These are phyloP conservation scores for Ictalurus punctatus DNA, from an alignment of 2,113 vertebrate genomes.

Conservation along the genomic window DNA sequence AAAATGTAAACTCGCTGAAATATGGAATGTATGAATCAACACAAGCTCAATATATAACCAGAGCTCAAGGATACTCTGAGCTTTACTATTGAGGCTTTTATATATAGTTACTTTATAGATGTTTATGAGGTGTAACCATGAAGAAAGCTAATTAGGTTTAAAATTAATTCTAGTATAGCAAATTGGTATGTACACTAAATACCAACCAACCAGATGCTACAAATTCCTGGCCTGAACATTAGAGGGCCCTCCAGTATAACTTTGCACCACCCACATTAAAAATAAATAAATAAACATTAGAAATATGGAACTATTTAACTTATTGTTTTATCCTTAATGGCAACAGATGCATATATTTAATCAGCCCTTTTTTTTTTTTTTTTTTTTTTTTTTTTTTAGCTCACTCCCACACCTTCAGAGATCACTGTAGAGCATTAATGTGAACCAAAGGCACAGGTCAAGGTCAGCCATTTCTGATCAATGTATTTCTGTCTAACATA, in stretches of 20 bases:
- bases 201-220: not conserved
- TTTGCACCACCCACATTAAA: constrained; percentile 56
- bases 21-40: constrained; percentile 23
- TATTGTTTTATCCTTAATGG: constrained; percentile 27
- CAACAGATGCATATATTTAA: constrained; percentile 19
- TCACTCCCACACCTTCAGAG: not conserved
- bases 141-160: constrained; percentile 1
- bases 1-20: constrained; percentile 46
- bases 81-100: constrained; percentile 6
- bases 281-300: not conserved
- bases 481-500: not conserved
- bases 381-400: not conserved
- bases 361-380: not conserved
- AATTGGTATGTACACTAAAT: not conserved
- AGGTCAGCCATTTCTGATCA: not conserved
- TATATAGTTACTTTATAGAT: not conserved
- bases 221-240: constrained; percentile 41
- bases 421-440: not conserved
- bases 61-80: constrained; percentile 35
- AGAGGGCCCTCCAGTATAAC: constrained; percentile 72
- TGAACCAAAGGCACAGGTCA: not conserved
- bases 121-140: not conserved
- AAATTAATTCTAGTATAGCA: not conserved
- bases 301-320: constrained; percentile 12
- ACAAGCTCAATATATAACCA: constrained; percentile 18